Evolutionary conservation across 2,888 invertebrate genomes (phyloP), one percentile per base, ranked within the genome.

Genomic region (Tetrapedia diversipes): DNA sequence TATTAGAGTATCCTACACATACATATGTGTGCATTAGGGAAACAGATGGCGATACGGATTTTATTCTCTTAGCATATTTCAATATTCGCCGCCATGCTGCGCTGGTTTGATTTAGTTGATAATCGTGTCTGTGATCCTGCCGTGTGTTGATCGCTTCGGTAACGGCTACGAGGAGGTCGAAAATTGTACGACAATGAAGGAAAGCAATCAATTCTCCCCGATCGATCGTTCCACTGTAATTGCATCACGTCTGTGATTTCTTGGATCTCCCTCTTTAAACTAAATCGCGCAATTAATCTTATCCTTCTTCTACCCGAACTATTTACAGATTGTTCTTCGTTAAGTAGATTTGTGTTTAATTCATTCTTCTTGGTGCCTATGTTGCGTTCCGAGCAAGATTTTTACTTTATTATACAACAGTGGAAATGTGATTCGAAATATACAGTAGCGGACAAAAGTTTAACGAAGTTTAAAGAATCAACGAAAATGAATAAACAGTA

Each of bases 51-150:
- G 83, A 86, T 86, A 85, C 85, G 84, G 86, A 87, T 89, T n/a
- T n/a, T n/a, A n/a, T n/a, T 88, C 87, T 85, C 78, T 86, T 86
- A 81, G 84, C 86, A 86, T 86, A 87, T 83, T 88, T 87, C 85
- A 88, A 90, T 89, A 89, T 89, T 85, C 64, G 75, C 41, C 67
- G 34, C 51, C 39, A n/a, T n/a, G n/a, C n/a, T n/a, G n/a, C n/a
- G n/a, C n/a, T n/a, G 66, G 60, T 79, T 81, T 86, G 88, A 90
- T 90, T 89, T 88, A 89, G 81, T 85, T 76, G 74, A 59, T 54
- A 75, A 82, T 86, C 88, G 88, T 88, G 89, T 51, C 34, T 45
- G 10, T 14, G 24, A 34, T n/a, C 60, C 14, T 10, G 45, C 14
- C 22, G 45, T 47, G 61, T 49, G 66, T 45, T 64, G 61, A 69